Evolutionary conservation across 1,140 invertebrate species (phyloP), one percentile per base, ranked within the genome.

Genomic region (Bombus impatiens): DNA sequence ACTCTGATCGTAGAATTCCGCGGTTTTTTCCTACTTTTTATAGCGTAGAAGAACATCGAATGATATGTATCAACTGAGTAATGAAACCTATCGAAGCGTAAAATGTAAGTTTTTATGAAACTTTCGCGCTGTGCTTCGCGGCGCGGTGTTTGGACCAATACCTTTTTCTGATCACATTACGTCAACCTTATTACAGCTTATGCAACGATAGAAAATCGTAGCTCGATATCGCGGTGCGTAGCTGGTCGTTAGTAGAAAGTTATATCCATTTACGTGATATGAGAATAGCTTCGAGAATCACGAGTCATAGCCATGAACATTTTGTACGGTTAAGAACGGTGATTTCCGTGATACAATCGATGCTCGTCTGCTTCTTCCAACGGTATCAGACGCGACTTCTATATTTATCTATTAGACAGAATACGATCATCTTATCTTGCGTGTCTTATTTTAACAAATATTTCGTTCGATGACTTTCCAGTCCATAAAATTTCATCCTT

Each of bases 131-230:
- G 88, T 75, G 68, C 80, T 88, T 88, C 87, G 76, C 65, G 83
- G 79, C 78, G 65, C 65, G 83, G 79, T 74, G 80, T 78, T 89
- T 82, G 79, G 53, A 32, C 75, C 77, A 57, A 59, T 87, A 89
- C 40, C 86, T 89, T 89, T 90, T 87, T 89, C 85, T 78, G 53
- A 37, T 32, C n/a, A 32, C 42, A 82, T 90, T 89, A 87, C 88
- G 88, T 79, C 85, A 89, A 87, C 86, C 82, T 89, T 84, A 89
- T 90, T 89, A 87, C 88, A 79, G 68, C 88, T 90, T 90, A 90
- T 89, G 88, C 86, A 90, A 80, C 72, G 81, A 87, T 65, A 65
- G 79, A 67, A 86, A 86, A 86, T 86, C 80, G 70, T 67, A 67
- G 80, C 35, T 65, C 59, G 44, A 62, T 82, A 86, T 86, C 59